A percentile compares a stretch with the other conserved stretches of the same genome.
These are phyloP conservation scores for Steromphala cineraria DNA, from an alignment of 2,888 invertebrate species.

Conservation along the genomic window DNA sequence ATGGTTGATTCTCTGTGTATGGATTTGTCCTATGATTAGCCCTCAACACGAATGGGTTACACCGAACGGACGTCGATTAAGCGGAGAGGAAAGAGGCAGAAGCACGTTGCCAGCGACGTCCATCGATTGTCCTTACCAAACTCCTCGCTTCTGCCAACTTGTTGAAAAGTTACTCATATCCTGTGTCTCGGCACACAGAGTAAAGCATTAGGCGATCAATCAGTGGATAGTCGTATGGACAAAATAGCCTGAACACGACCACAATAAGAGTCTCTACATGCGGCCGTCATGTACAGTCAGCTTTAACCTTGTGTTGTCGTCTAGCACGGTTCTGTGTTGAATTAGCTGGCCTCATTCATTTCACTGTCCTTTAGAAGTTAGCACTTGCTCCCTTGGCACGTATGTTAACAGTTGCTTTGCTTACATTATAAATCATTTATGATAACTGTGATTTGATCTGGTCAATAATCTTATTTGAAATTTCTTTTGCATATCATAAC, in stretches of 20 bases:
- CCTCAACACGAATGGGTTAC: neutral
- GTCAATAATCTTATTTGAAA: neutral
- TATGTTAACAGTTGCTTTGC: neutral
- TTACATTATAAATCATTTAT: neutral
- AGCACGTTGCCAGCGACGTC: neutral
- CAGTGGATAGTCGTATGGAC: neutral
- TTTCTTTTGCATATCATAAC: neutral
- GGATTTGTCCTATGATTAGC: neutral
- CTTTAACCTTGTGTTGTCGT: no score
- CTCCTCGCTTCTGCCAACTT: neutral
- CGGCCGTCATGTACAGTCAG: neutral
- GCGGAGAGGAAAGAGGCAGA: neutral
- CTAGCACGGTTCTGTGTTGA: neutral
- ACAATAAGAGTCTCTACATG: constrained; percentile 6
- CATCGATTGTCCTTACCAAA: neutral
- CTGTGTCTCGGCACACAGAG: neutral
- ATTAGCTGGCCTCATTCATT: neutral
- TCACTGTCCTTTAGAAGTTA: neutral
- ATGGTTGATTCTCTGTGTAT: neutral
- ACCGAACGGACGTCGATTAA: constrained; percentile 1
- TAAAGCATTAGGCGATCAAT: neutral
- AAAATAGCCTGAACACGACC: neutral
- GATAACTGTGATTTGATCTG: neutral
- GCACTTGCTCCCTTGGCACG: neutral
- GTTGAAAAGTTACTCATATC: constrained; percentile 20